Evolutionary conservation across 2,113 vertebrate species (phyloP).

Genomic region (Tylochromis polylepis): DNA sequence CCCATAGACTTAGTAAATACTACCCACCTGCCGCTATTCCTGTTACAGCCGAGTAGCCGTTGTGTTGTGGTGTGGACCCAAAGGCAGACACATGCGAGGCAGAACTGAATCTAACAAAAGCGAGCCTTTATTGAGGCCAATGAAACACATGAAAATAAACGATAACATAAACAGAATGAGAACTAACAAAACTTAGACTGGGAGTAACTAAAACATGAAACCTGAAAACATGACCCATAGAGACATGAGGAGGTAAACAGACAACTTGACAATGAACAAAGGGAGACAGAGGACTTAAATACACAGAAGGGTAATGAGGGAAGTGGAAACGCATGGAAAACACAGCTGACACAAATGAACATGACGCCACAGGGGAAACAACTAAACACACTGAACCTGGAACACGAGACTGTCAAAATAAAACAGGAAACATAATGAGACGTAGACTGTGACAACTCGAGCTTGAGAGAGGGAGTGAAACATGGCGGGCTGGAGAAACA

Average conservation of each 20-base stretch:
- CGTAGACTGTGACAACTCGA: neutral
- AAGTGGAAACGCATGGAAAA: neutral
- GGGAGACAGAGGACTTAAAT: neutral
- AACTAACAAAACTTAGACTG: neutral
- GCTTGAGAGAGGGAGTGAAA: neutral
- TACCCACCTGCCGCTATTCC: neutral
- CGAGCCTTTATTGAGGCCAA: neutral
- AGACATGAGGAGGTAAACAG: neutral
- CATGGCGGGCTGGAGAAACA: neutral
- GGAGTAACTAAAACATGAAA: neutral
- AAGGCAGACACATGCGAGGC: neutral
- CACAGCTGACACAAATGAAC: neutral
- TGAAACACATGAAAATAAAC: neutral
- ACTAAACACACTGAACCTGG: rapidly evolving
- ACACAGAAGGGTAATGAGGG: neutral
- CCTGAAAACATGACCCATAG: neutral
- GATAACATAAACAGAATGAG: neutral
- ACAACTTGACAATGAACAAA: neutral
- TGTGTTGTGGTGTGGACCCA: neutral
- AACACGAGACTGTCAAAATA: neutral
- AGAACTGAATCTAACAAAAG: neutral
- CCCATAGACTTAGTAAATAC: neutral
- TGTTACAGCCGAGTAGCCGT: neutral
- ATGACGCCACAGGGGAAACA: neutral
- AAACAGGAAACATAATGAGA: neutral